phyloP scores from a whole-genome alignment of 2,797 vertebrate species.

The Sebastes minor region DNA sequence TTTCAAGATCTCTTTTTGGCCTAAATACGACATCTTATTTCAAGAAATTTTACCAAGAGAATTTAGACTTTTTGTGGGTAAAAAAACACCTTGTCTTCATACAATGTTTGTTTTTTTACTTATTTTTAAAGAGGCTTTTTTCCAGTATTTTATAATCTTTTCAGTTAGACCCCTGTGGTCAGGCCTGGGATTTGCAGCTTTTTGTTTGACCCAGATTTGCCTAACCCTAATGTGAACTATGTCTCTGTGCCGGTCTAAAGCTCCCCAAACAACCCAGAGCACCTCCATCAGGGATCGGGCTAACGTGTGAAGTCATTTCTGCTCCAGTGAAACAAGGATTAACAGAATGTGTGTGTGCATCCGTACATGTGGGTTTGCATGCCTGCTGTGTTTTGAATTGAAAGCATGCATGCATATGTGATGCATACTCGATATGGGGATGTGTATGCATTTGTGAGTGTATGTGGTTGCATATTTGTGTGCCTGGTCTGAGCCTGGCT shows the following conservation, averaged over 20 bases:
- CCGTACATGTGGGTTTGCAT: background rate
- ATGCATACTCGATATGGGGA: background rate
- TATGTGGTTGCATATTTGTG: background rate
- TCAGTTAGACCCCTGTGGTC: background rate
- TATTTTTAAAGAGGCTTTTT: no score
- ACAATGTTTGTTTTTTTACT: no score
- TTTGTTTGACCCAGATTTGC: slow-evolving; percentile 18
- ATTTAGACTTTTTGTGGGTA: no score
- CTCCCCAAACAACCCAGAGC: slow-evolving; percentile 14
- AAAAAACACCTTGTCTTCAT: no score
- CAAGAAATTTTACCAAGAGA: no score
- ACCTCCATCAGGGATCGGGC: background rate
- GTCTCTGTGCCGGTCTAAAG: background rate
- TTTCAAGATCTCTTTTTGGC: no score
- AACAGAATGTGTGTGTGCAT: background rate
- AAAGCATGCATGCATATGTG: slow-evolving; percentile 8
- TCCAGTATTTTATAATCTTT: background rate
- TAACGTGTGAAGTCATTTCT: slow-evolving; percentile 21
- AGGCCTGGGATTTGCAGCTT: slow-evolving; percentile 1
- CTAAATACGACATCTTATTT: no score
- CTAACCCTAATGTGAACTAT: slow-evolving; percentile 20
- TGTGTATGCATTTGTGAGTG: background rate
- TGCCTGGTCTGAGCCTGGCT: slow-evolving; percentile 13
- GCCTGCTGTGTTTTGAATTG: slow-evolving; percentile 8
- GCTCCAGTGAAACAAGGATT: slow-evolving; percentile 15